Conservation (phyloP, 1,140 invertebrate genomes). For the Brachionus rubens region DNA sequence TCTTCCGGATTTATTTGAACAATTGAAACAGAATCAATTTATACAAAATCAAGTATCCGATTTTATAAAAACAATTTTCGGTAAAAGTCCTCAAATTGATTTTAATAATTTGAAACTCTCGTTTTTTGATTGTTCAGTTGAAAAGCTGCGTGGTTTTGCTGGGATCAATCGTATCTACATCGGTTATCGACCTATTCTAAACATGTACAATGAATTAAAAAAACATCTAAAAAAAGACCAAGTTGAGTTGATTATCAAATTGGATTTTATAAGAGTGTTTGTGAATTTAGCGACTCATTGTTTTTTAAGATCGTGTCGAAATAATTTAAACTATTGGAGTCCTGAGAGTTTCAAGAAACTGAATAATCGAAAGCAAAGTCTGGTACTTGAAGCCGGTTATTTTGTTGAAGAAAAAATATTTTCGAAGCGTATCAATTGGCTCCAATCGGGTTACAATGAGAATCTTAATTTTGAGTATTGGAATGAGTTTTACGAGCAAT, state of each 20-base stretch:
- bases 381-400: not conserved
- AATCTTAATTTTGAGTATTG: not conserved
- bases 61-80: not conserved
- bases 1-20: not conserved
- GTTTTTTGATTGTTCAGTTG: slow-evolving; percentile 13
- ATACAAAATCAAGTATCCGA: not conserved
- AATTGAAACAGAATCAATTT: not conserved
- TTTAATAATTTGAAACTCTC: not conserved
- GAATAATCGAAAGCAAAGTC: not conserved
- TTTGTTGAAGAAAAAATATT: not conserved
- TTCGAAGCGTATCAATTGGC: slow-evolving; percentile 1
- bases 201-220: not conserved
- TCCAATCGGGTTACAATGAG: slow-evolving; percentile 6
- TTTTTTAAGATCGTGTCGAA: not conserved
- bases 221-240: not conserved
- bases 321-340: slow-evolving; percentile 12
- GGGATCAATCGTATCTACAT: slow-evolving; percentile 1
- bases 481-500: not conserved
- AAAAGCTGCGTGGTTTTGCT: slow-evolving; percentile 8
- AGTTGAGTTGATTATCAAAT: not conserved
- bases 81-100: not conserved
- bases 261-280: slow-evolving; percentile 13
- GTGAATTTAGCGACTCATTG: not conserved
- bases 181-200: not conserved
- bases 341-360: not conserved